Evolutionary conservation across 2,888 invertebrate genomes (phyloP).

Genomic region (Drosophila emarginata): DNA sequence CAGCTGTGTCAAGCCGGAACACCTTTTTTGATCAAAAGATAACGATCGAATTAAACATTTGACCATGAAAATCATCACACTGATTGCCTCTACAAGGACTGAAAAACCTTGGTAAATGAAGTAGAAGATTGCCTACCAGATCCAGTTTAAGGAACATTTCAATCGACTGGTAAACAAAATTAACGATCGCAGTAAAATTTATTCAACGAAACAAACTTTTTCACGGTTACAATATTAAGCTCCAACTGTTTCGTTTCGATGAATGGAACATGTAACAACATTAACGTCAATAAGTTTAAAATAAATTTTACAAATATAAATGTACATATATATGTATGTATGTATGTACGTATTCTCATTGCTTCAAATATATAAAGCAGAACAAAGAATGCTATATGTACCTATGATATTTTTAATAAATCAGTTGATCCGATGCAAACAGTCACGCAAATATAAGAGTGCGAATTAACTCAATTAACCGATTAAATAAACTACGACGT

Average conservation of each 20-base stretch:
- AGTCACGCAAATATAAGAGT: constrained; percentile 5
- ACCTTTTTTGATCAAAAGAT: neutral
- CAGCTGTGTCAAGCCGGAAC: neutral
- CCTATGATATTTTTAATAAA: neutral
- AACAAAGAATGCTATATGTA: constrained; percentile 4
- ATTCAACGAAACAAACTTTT: too few relatives aligned
- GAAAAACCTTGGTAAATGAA: neutral
- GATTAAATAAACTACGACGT: neutral
- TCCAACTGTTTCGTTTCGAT: neutral
- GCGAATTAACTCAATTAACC: constrained; percentile 5
- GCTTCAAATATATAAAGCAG: neutral
- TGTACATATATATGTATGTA: neutral
- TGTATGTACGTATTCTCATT: neutral
- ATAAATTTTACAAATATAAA: neutral
- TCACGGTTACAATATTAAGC: too few relatives aligned
- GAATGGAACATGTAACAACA: neutral
- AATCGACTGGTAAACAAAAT: neutral
- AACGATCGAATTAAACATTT: neutral
- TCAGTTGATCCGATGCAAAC: neutral
- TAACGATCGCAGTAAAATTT: too few relatives aligned
- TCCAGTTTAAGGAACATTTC: neutral
- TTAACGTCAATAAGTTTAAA: neutral
- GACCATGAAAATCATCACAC: neutral
- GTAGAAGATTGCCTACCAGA: neutral
- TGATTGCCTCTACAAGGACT: neutral